Evolutionary conservation across 2,797 vertebrate species (phyloP).

Genomic region (Sparus aurata): DNA sequence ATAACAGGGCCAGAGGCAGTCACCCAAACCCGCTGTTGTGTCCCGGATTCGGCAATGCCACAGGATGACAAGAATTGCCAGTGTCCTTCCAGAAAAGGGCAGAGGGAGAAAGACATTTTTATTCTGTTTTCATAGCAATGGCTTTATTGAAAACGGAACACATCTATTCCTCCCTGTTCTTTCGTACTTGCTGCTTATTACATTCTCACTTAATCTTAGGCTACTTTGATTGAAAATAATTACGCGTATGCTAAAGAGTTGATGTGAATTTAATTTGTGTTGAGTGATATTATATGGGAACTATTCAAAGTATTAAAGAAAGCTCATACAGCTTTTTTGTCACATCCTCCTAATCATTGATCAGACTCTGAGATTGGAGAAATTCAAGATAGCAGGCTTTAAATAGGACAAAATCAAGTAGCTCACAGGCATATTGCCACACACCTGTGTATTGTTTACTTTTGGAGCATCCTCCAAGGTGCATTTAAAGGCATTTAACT

Average conservation of each 20-base stretch:
- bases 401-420: slow-evolving; percentile 10
- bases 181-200: not conserved
- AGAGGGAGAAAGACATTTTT: slow-evolving; percentile 53
- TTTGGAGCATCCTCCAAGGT: slow-evolving; percentile 45
- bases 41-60: slow-evolving; percentile 65
- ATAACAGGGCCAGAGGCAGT: slow-evolving; percentile 73
- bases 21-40: slow-evolving; percentile 70
- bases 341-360: slow-evolving; percentile 5
- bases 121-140: slow-evolving; percentile 28
- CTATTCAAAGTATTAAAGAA: not conserved
- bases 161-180: slow-evolving; percentile 1
- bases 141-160: slow-evolving; percentile 37
- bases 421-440: not conserved
- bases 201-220: slow-evolving; percentile 12
- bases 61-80: slow-evolving; percentile 57
- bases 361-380: slow-evolving; percentile 6
- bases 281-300: slow-evolving; percentile 4
- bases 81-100: slow-evolving; percentile 75
- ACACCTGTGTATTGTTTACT: slow-evolving; percentile 41
- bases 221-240: slow-evolving; percentile 16
- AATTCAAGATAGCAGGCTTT: not conserved
- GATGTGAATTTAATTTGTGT: slow-evolving; percentile 26
- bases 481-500: slow-evolving; percentile 54
- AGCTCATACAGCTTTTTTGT: not conserved
- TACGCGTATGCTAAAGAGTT: not conserved